Evolutionary conservation across 2,797 vertebrate genomes (phyloP).

Genomic region (Scarus forsteni): DNA sequence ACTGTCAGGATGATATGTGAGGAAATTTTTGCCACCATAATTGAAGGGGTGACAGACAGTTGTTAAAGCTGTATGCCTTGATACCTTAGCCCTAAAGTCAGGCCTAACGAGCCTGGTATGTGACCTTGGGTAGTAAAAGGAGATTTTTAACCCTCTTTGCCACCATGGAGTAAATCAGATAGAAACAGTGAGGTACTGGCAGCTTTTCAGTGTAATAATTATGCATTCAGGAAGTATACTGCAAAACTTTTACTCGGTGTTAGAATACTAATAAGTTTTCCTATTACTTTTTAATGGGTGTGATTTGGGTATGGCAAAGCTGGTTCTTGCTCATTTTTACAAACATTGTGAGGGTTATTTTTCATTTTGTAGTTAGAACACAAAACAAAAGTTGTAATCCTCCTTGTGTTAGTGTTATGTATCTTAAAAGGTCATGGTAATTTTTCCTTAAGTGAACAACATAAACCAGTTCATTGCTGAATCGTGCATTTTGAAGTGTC

Average conservation of each 20-base stretch:
- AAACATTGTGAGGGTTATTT: constrained; percentile 22
- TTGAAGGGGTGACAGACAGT: not conserved
- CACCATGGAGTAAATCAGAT: constrained; percentile 1
- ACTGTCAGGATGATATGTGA: not conserved
- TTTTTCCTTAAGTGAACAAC: not conserved
- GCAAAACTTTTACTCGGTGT: not conserved
- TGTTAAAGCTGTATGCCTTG: no score
- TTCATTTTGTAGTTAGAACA: not conserved
- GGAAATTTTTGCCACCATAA: not conserved
- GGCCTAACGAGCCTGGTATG: no score
- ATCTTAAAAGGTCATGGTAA: not conserved
- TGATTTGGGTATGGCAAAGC: not conserved
- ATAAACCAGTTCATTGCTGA: not conserved
- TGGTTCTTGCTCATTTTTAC: constrained; percentile 9
- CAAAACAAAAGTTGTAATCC: not conserved
- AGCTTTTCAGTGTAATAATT: not conserved
- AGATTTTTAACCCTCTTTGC: not conserved
- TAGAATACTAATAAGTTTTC: not conserved
- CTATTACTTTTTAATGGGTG: no score
- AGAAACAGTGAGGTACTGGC: not conserved
- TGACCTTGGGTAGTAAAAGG: no score
- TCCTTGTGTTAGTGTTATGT: constrained; percentile 6
- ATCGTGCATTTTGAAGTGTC: not conserved
- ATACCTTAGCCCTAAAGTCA: no score
- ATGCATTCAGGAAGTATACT: not conserved